Evolutionary conservation across 1,140 invertebrate species (phyloP), one percentile per base, ranked within the genome.

Genomic region (Drosophila watanabei): DNA sequence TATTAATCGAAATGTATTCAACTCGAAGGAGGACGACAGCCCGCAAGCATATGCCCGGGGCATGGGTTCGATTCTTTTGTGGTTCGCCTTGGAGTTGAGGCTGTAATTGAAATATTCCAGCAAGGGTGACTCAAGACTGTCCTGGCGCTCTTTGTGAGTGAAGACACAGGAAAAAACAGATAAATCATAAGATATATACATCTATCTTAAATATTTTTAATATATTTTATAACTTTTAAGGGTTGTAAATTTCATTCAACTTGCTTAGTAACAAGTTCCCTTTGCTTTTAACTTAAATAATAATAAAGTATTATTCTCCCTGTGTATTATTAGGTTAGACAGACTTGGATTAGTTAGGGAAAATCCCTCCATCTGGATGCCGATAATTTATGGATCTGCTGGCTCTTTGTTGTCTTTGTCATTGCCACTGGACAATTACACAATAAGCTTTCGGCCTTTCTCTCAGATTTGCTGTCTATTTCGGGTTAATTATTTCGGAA

Each of bases 401-500:
- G 57, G 49, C 33, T 49, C 37, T 69, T 54, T 61, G 46, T 59
- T 20, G 64, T 66, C 62, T 64, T 75, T 80, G 52, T 80, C 65
- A 71, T 70, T 80, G 62, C 80, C 70, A 88, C 61, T 82, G 79
- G 84, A 83, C 83, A 80, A 86, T 88, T 87, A 76, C 83, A 77
- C 70, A 82, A 87, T 83, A 72, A 75, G 84, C 79, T 87, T 77
- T 86, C 75, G 81, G 83, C 76, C 75, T 75, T 75, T 48, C 62
- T 58, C n/a, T 39, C 62, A 68, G 69, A 70, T 73, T 79, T 66
- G 68, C 66, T 59, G 43, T 59, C 70, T 43, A 73, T 78, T 68
- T 72, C 20, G 60, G 69, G 73, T 73, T 89, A 89, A 89, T 89
- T 89, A 89, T 85, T 89, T 89, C 85, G 58, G 80, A 88, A 88